Percentiles rank a stretch among this genome's conserved stretches.
These are phyloP conservation scores for Achlya flavicornis DNA, from an alignment of 2,888 invertebrate genomes.

Conservation along the genomic window DNA sequence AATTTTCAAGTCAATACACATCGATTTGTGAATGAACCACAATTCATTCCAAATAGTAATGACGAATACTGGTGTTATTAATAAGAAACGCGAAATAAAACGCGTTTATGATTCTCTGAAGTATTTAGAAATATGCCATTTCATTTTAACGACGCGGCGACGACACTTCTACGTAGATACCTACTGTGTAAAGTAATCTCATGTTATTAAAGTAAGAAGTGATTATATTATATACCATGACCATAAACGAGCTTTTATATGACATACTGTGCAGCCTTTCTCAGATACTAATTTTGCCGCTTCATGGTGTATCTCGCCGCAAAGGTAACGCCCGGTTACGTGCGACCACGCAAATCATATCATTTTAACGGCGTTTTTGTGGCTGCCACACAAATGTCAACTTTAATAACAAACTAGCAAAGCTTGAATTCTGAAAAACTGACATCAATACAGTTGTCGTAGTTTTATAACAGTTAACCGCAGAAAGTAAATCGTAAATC, in stretches of 20 bases:
- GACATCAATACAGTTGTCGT: constrained; percentile 26
- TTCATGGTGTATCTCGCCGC: constrained; percentile 51
- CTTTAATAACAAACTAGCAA: constrained; percentile 25
- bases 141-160: constrained; percentile 16
- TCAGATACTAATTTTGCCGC: constrained; percentile 42
- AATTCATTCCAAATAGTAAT: too few relatives aligned
- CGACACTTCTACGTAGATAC: background rate
- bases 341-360: constrained; percentile 67
- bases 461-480: constrained; percentile 61
- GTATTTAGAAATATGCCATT: background rate
- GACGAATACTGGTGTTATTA: too few relatives aligned
- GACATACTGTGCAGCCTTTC: constrained; percentile 30
- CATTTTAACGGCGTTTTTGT: constrained; percentile 48
- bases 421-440: constrained; percentile 24
- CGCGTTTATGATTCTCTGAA: background rate
- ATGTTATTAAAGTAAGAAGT: constrained; percentile 21
- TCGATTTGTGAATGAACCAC: too few relatives aligned
- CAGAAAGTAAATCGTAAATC: constrained; percentile 67
- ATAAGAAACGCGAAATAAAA: background rate
- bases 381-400: constrained; percentile 28
- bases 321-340: constrained; percentile 51
- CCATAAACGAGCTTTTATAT: constrained; percentile 33
- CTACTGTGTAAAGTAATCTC: constrained; percentile 15
- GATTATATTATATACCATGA: constrained; percentile 24
- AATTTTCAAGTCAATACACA: too few relatives aligned